These are phyloP conservation scores for Nebria brevicollis DNA, from an alignment of 2,888 invertebrate species.

Conservation along the genomic window DNA sequence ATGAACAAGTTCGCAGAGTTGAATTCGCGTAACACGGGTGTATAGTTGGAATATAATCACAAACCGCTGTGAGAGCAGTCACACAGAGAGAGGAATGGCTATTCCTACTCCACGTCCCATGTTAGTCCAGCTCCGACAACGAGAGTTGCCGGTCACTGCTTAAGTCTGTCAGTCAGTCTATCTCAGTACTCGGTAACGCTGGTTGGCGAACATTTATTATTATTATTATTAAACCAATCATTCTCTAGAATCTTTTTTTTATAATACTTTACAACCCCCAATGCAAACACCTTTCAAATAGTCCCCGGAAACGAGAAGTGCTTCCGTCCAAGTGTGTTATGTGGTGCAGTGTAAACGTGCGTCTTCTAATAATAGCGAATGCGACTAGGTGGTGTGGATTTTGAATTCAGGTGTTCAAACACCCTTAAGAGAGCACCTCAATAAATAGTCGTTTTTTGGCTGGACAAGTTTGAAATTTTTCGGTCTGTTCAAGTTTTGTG, in stretches of 20 bases:
- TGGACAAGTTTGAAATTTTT: not conserved
- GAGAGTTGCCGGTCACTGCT: constrained; percentile 17
- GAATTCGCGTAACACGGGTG: constrained; percentile 32
- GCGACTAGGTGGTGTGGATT: not conserved
- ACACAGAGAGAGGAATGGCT: constrained; percentile 6
- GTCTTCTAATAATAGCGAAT: not conserved
- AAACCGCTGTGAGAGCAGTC: constrained; percentile 11
- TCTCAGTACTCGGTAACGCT: not conserved
- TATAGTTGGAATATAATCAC: constrained; percentile 4
- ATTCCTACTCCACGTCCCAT: constrained; percentile 11
- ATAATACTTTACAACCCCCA: not conserved
- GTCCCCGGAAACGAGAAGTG: not conserved
- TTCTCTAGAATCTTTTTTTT: not conserved
- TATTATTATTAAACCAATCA: not conserved
- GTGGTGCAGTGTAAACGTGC: not conserved
- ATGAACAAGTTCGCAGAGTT: constrained; percentile 26
- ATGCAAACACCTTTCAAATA: not conserved
- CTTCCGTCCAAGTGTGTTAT: not conserved
- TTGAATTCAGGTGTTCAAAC: not conserved
- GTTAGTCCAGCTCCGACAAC: constrained; percentile 16
- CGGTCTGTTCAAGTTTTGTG: not conserved
- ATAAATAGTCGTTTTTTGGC: not conserved
- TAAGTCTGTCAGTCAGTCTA: constrained; percentile 21
- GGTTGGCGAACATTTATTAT: too few species aligned
- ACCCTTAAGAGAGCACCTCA: not conserved